Conservation (phyloP, 2,888 invertebrate genomes). For the Anoncus sp. region DNA sequence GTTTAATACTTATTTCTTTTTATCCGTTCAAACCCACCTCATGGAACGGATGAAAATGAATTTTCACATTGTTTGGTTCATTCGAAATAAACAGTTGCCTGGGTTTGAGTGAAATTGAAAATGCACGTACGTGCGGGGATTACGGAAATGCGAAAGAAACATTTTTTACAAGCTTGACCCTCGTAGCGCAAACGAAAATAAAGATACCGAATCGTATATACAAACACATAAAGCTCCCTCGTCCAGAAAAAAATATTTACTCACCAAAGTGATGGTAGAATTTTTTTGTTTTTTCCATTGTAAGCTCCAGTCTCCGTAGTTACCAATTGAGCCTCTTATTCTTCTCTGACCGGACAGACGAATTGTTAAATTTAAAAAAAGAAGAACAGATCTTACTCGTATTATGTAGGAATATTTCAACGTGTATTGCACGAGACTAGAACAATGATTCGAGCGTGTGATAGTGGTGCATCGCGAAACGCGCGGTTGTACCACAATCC, state of each 20-base stretch:
- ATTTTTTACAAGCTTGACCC: not conserved
- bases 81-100: not conserved
- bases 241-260: not conserved
- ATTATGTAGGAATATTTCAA: not conserved
- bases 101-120: not conserved
- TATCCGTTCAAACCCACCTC: too few relatives aligned
- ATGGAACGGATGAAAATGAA: conserved; percentile 1
- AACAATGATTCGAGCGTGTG: conserved; percentile 32
- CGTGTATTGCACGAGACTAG: not conserved
- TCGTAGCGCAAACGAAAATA: not conserved
- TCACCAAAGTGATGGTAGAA: not conserved
- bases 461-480: conserved; percentile 13
- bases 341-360: too few relatives aligned
- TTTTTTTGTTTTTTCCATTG: not conserved
- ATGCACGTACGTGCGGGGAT: not conserved
- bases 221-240: conserved; percentile 2
- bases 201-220: not conserved
- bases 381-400: too few relatives aligned
- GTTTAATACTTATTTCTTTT: too few relatives aligned
- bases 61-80: not conserved
- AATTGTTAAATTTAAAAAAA: too few relatives aligned
- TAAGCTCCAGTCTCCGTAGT: not conserved
- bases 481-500: conserved; percentile 14
- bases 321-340: not conserved
- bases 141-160: not conserved